Percentiles rank a stretch among this genome's conserved stretches.
Conservation (phyloP, 2,888 invertebrate genomes). For the Drosophila mercatorum region DNA sequence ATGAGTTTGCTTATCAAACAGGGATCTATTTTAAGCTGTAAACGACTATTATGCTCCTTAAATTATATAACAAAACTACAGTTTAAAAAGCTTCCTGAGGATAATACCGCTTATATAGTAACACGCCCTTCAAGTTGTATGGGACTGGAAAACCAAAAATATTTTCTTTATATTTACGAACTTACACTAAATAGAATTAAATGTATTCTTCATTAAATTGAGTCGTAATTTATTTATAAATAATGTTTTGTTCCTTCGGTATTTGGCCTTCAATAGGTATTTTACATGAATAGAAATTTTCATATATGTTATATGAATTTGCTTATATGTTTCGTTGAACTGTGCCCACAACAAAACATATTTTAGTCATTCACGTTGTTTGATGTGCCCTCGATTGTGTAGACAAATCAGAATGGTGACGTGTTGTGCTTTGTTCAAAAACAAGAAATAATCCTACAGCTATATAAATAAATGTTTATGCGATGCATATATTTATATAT, state of each 20-base stretch:
- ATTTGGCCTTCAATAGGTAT: not conserved
- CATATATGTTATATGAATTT: not conserved
- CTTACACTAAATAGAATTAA: too few relatives aligned
- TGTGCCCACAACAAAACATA: not conserved
- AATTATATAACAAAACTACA: not conserved
- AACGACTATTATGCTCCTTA: not conserved
- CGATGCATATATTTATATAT: slow-evolving; percentile 10
- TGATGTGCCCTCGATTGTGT: slow-evolving; percentile 8
- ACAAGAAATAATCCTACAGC: slow-evolving; percentile 27
- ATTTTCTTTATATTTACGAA: too few relatives aligned
- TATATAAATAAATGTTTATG: slow-evolving; percentile 39
- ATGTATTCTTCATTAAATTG: too few relatives aligned
- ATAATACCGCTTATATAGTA: not conserved
- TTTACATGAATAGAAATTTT: not conserved
- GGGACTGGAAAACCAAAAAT: not conserved
- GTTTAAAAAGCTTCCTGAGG: not conserved
- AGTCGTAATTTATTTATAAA: not conserved
- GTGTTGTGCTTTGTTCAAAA: slow-evolving; percentile 31
- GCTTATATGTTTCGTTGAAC: not conserved
- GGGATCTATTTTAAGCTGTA: not conserved
- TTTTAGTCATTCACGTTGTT: slow-evolving; percentile 8
- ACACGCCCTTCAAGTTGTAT: too few relatives aligned
- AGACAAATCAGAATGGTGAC: slow-evolving; percentile 34
- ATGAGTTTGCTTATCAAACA: slow-evolving; percentile 10
- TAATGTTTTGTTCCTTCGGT: not conserved